Evolutionary conservation across 2,113 vertebrate species (phyloP), one percentile per base, ranked within the genome.

Genomic region (Potamarius usumacintae): DNA sequence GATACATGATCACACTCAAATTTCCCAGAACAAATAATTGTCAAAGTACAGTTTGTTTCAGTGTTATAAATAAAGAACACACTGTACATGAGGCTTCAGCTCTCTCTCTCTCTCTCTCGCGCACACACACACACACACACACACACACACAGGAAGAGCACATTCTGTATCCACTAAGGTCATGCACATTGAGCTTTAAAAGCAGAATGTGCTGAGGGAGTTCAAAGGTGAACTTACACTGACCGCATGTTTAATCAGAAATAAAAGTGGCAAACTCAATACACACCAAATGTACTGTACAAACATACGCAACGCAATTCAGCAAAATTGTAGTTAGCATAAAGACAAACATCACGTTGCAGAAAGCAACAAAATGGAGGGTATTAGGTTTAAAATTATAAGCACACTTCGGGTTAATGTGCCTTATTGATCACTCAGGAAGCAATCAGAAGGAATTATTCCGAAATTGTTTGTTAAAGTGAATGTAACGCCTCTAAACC

Each of bases 201-300:
- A 63, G 30, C 34, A 50, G 53, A 60, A 85, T 77, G 57, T 48
- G n/a, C 11, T 17, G 57, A 34, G 60, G 42, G 20, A 63, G 60
- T 67, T 83, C 11, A 12, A 67, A n/a, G 10, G 34, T 62, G 18
- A n/a, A 42, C 10, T 50, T 52, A n/a, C 11, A 83, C 34, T 83
- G 81, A 55, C 55, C 34, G 20, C 69, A 34, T 53, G 17, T 58
- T 77, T 85, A 78, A 63, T 77, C 72, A 78, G 14, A 55, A 78
- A 78, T 27, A 78, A 53, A 78, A 15, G 22, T n/a, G 22, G 1
- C 1, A 78, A 22, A 22, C 14, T 71, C 27, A 18, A 30, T 71
- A 7, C 17, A 7, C 27, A 34, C 27, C 67, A 30, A 71, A 7
- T 2, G 14, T 48, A 74, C 34, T 34, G 34, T 34, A 34, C 34